phyloP scores from a whole-genome alignment of 2,888 invertebrate genomes.

The Sphaeridia pumilis region DNA sequence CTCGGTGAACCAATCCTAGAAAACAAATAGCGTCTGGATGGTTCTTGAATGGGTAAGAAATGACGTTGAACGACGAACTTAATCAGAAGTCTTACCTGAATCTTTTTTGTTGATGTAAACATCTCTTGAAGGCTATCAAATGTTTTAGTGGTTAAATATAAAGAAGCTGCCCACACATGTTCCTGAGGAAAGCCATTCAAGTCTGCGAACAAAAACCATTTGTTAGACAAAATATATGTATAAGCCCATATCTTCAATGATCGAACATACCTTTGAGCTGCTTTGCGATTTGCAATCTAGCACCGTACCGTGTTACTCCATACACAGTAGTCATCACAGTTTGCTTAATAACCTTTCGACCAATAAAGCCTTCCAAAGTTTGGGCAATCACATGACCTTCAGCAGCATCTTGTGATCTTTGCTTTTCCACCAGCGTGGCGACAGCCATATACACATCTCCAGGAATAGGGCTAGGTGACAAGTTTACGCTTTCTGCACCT shows the following conservation, averaged over 20 bases:
- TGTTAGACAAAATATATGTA: no score
- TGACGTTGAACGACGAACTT: no score
- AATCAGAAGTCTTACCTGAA: slow-evolving; percentile 56
- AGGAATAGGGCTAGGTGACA: slow-evolving; percentile 59
- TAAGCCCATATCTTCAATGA: slow-evolving; percentile 1
- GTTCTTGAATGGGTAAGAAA: no score
- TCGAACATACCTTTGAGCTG: slow-evolving; percentile 84
- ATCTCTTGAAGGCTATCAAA: slow-evolving; percentile 78
- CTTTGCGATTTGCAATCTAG: slow-evolving; percentile 75
- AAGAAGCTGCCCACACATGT: slow-evolving; percentile 61
- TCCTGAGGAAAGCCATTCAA: slow-evolving; percentile 71
- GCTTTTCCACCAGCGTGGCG: slow-evolving; percentile 62
- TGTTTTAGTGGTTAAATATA: slow-evolving; percentile 70
- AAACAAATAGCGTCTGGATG: no score
- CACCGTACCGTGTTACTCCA: slow-evolving; percentile 92
- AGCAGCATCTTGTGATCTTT: slow-evolving; percentile 53
- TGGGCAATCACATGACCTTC: slow-evolving; percentile 58
- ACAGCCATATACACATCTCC: slow-evolving; percentile 92
- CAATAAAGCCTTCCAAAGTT: slow-evolving; percentile 62
- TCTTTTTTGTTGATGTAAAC: slow-evolving; percentile 85
- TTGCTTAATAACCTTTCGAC: slow-evolving; percentile 93
- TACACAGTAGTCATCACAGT: slow-evolving; percentile 99
- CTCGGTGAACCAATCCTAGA: slow-evolving; percentile 82
- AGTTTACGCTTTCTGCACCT: slow-evolving; percentile 85
- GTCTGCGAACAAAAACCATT: no score